Evolutionary conservation across 2,888 invertebrate species (phyloP).

Genomic region (Chironomus tentans): DNA sequence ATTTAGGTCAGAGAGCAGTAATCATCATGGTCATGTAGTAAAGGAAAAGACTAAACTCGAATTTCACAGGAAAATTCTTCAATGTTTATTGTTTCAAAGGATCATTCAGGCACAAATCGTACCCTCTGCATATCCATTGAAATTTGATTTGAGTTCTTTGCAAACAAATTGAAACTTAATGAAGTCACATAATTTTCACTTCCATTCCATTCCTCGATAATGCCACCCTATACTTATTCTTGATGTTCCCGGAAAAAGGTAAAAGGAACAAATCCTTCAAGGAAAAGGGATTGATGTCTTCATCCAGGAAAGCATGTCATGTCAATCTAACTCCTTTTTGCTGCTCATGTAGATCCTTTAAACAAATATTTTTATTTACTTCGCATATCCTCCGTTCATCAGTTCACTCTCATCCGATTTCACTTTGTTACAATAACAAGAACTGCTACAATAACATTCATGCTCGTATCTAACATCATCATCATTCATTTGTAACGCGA

Average conservation of each 20-base stretch:
- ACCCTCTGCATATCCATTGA: neutral
- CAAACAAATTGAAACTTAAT: conserved; percentile 1
- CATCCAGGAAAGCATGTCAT: neutral
- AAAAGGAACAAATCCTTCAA: neutral
- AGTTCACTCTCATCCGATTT: conserved; percentile 9
- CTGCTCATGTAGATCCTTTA: neutral
- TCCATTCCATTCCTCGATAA: neutral
- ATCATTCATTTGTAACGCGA: conserved; percentile 7
- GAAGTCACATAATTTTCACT: conserved; percentile 7
- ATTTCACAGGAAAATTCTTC: no score
- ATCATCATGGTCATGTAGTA: no score
- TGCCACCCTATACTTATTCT: neutral
- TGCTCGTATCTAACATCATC: neutral
- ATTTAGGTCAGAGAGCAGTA: neutral
- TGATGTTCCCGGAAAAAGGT: neutral
- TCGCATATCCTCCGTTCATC: neutral
- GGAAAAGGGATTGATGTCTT: conserved; percentile 2
- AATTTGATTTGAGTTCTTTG: conserved; percentile 1
- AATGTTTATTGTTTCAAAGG: neutral
- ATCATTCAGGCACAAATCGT: neutral
- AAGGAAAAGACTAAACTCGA: neutral
- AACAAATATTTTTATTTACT: conserved; percentile 1
- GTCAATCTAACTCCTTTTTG: neutral
- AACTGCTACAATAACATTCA: neutral
- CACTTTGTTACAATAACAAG: conserved; percentile 18